Evolutionary conservation across 2,113 vertebrate genomes (phyloP), one percentile per base, ranked within the genome.

Genomic region (Zosterops japonicus): DNA sequence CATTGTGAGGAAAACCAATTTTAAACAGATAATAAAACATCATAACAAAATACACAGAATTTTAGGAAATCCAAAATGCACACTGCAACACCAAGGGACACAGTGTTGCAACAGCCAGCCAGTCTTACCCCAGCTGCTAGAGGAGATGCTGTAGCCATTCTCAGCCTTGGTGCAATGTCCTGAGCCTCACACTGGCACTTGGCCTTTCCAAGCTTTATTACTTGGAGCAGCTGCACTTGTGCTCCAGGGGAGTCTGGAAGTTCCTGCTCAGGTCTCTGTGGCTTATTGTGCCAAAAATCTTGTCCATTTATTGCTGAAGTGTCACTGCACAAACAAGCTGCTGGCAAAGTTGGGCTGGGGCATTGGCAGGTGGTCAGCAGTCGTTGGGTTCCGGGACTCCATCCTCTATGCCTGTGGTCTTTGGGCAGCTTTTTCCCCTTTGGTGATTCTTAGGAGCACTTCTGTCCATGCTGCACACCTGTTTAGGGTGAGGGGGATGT

Each of bases 391-490:
- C 36, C 36, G 23, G 20, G 22, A 20, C 28, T 61, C 41, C 14
- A 19, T 21, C 50, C 52, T 25, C 27, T 75, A 20, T 41, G 12
- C 18, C 28, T 64, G 35, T 59, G 65, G 56, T 35, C 12, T 2
- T 7, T 49, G 50, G 27, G 36, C 46, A 68, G 28, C 9, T 74
- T 52, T 25, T 29, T 41, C 49, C 49, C 8, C 9, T 68, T 28
- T 55, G 25, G 17, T 36, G 20, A 12, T 71, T 29, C 65, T 47
- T 33, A 68, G 52, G 39, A 92, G 23, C 14, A 7, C 33, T 64
- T 35, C 33, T 64, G 16, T 76, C 39, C 52, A 25, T 0, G 0
- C 49, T 59, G 35, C 59, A n/a, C 7, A 12, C 36, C 31, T 0
- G 0, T 23, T 44, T 11, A 56, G 31, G 31, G 11, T 50, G 59